These are phyloP conservation scores for Cristatella mucedo DNA, from an alignment of 2,888 invertebrate genomes.

Conservation along the genomic window DNA sequence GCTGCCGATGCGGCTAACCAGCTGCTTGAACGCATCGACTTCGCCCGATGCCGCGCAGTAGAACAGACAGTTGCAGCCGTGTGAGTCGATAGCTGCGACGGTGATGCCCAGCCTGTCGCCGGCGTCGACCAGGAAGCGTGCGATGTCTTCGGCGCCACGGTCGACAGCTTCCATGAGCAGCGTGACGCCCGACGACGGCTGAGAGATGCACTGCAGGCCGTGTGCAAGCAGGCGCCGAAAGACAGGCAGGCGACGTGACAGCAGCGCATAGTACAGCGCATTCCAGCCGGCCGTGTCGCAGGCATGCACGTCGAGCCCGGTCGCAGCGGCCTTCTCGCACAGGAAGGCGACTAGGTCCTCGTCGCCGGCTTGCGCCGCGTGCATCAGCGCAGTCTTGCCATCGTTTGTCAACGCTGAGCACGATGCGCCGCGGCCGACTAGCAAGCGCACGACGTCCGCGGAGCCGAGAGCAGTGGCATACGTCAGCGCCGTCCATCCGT, in stretches of 20 bases:
- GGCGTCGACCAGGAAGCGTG: slow-evolving; percentile 1
- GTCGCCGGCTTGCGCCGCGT: slow-evolving; percentile 10
- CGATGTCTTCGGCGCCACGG: neutral
- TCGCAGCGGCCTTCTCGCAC: neutral
- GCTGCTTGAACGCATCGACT: slow-evolving; percentile 12
- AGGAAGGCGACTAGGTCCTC: slow-evolving; percentile 10
- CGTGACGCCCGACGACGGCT: slow-evolving; percentile 3
- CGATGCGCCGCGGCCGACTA: too few relatives aligned
- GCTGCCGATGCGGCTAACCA: slow-evolving; percentile 15
- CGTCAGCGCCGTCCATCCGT: slow-evolving; percentile 15
- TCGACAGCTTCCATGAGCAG: slow-evolving; percentile 7
- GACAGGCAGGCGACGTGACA: neutral
- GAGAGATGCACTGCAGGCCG: slow-evolving; percentile 11
- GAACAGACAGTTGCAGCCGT: slow-evolving; percentile 17
- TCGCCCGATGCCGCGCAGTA: slow-evolving; percentile 16
- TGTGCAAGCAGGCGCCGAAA: slow-evolving; percentile 3
- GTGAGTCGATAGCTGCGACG: slow-evolving; percentile 14
- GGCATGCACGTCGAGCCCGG: neutral
- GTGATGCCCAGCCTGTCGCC: slow-evolving; percentile 10
- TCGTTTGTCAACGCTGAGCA: too few relatives aligned
- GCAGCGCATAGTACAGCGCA: slow-evolving; percentile 2
- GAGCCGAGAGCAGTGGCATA: too few relatives aligned
- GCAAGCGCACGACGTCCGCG: too few relatives aligned
- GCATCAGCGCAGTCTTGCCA: slow-evolving; percentile 7
- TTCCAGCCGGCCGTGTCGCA: slow-evolving; percentile 3